These are phyloP conservation scores for Centropus unirufus DNA, from an alignment of 2,113 vertebrate genomes.

Conservation along the genomic window DNA sequence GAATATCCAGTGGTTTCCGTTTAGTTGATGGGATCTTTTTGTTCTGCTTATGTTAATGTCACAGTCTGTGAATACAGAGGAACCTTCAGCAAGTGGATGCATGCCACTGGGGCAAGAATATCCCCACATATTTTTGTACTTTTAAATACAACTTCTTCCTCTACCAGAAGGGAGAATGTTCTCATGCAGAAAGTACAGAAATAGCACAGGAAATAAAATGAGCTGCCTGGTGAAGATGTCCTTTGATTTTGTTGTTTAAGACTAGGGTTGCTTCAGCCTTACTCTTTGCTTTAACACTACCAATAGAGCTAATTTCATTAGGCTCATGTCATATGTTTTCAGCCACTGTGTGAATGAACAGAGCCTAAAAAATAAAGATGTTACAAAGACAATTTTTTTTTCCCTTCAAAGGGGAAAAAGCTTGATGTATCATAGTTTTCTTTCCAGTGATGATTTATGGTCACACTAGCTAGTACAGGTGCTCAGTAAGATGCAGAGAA, in stretches of 20 bases:
- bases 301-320: neutral
- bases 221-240: neutral
- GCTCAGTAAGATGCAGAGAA: neutral
- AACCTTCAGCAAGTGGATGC: neutral
- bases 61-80: neutral
- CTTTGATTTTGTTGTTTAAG: neutral
- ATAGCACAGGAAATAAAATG: neutral
- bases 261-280: neutral
- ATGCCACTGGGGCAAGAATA: neutral
- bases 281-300: neutral
- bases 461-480: neutral
- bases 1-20: neutral
- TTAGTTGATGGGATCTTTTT: neutral
- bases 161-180: neutral
- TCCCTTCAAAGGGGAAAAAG: neutral
- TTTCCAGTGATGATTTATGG: neutral
- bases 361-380: neutral
- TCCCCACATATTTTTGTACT: neutral
- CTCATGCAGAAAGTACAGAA: constrained; percentile 12
- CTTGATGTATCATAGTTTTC: neutral
- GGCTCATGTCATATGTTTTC: neutral
- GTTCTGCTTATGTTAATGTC: neutral
- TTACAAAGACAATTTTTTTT: neutral
- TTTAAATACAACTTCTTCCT: neutral
- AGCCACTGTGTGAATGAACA: neutral